These are phyloP conservation scores for Stichodactyla mertensii DNA, from an alignment of 64 coral and sea anemone species.

Conservation along the genomic window DNA sequence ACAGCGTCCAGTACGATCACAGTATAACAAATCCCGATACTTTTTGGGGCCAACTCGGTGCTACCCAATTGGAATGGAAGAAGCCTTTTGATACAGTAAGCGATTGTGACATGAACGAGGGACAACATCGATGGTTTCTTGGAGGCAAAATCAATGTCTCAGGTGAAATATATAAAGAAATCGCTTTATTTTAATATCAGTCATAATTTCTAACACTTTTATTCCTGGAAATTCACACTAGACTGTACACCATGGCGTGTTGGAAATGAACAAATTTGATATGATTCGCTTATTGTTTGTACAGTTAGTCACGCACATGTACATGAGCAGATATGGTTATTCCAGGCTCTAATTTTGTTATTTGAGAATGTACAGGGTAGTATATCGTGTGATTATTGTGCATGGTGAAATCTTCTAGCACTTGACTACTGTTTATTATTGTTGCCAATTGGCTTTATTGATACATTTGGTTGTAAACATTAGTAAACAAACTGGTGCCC, in stretches of 20 bases:
- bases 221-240: background rate
- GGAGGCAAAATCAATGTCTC: conserved; percentile 89
- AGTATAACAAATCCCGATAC: conserved; percentile 74
- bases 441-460: no score
- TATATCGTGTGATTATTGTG: background rate
- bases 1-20: conserved; percentile 57
- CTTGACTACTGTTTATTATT: no score
- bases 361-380: background rate
- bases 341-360: background rate
- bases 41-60: conserved; percentile 84
- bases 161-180: conserved; percentile 35
- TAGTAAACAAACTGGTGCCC: no score
- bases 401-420: background rate
- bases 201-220: background rate
- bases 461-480: no score
- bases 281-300: background rate
- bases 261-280: background rate
- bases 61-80: conserved; percentile 68
- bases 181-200: background rate
- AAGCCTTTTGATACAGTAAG: conserved; percentile 81
- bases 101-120: conserved; percentile 78
- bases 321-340: background rate
- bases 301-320: background rate
- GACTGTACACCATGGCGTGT: no score
- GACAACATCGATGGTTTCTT: conserved; percentile 88